Conservation (phyloP, 2,888 invertebrate genomes). For the Cenopis cana region DNA sequence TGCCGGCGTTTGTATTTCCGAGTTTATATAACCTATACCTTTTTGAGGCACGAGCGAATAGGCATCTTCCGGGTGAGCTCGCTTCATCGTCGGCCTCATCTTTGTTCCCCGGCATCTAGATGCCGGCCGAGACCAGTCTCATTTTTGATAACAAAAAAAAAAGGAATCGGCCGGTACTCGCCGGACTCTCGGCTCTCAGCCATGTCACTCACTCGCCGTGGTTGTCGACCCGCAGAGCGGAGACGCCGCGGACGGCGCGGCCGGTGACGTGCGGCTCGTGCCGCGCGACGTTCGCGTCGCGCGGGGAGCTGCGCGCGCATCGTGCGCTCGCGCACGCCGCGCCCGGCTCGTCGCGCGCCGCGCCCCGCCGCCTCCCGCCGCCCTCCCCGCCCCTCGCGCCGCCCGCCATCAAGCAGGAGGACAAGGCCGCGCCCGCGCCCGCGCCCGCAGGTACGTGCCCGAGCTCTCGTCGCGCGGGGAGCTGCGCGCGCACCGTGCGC, state of each 20-base stretch:
- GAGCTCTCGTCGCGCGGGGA: background rate
- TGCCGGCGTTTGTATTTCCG: too few species aligned
- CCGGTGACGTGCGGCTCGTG: slow-evolving; percentile 7
- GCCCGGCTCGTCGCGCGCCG: slow-evolving; percentile 82
- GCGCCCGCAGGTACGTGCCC: slow-evolving; percentile 49
- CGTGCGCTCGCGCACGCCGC: slow-evolving; percentile 32
- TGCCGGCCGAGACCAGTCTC: too few species aligned
- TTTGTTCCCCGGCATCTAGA: too few species aligned
- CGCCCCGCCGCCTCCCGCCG: slow-evolving; percentile 86
- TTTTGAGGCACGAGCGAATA: too few species aligned
- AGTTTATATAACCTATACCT: too few species aligned
- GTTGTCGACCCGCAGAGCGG: background rate
- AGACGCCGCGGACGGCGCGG: background rate
- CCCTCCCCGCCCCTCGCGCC: slow-evolving; percentile 81
- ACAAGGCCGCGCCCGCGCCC: slow-evolving; percentile 58
- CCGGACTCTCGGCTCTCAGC: too few species aligned
- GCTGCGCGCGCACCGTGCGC: slow-evolving; percentile 23
- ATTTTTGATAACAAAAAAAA: too few species aligned
- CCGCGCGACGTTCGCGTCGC: background rate
- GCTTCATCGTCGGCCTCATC: too few species aligned
- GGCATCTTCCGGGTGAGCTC: too few species aligned
- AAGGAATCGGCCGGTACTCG: too few species aligned
- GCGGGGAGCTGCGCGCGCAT: slow-evolving; percentile 24
- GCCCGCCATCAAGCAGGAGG: slow-evolving; percentile 29
- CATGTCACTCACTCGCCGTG: too few species aligned